phyloP scores from a whole-genome alignment of 2,888 invertebrate species.

The Crematogaster levior region DNA sequence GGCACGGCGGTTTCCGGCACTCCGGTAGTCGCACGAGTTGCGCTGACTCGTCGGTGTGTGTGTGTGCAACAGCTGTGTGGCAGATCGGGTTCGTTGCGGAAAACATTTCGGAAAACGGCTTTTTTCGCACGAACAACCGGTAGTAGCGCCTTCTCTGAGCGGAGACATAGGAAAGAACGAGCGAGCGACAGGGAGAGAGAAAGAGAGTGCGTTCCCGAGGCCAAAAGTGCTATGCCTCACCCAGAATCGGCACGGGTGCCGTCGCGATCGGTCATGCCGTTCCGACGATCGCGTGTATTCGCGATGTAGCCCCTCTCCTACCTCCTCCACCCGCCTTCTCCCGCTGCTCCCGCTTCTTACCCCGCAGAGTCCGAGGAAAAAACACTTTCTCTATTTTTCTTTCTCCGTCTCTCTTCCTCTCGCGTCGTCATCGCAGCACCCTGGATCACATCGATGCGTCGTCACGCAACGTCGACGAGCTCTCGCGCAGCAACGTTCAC shows the following conservation, averaged over 20 bases:
- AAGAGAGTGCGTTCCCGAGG: not conserved
- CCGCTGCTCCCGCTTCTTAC: not conserved
- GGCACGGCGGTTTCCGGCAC: not conserved
- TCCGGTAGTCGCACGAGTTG: not conserved
- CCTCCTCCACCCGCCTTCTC: not conserved
- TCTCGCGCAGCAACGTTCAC: constrained; percentile 62
- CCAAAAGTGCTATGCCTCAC: constrained; percentile 69
- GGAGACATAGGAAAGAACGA: not conserved
- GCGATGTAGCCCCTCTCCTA: constrained; percentile 71
- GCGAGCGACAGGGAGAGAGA: constrained; percentile 12
- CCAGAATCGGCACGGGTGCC: constrained; percentile 58
- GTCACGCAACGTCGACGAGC: constrained; percentile 56
- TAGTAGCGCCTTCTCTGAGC: too few relatives aligned
- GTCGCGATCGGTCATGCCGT: constrained; percentile 56
- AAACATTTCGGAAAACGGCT: not conserved
- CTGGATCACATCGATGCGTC: constrained; percentile 72
- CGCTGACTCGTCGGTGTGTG: not conserved
- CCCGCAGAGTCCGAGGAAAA: constrained; percentile 28
- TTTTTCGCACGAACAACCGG: too few relatives aligned
- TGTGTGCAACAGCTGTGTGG: not conserved
- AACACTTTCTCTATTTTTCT: not conserved
- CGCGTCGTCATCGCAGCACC: not conserved
- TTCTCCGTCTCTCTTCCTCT: not conserved
- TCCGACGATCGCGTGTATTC: constrained; percentile 61
- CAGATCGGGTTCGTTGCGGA: not conserved